phyloP scores from a whole-genome alignment of 2,888 invertebrate species.

The Catocala nupta region DNA sequence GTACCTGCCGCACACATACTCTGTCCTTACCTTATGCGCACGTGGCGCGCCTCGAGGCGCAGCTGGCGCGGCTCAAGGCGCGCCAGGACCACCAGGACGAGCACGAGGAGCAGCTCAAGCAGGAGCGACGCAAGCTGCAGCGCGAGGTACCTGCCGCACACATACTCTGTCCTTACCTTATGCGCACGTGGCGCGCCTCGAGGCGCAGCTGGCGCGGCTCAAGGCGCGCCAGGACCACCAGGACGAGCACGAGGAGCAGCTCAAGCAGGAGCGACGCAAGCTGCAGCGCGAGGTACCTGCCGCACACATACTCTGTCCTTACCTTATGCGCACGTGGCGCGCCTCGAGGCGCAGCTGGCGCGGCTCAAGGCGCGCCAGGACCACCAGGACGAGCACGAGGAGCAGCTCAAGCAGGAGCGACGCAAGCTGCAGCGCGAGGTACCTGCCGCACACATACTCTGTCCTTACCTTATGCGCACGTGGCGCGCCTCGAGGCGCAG shows the following conservation, averaged over 20 bases:
- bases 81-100: slow-evolving; percentile 77
- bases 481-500: slow-evolving; percentile 88
- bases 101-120: slow-evolving; percentile 90
- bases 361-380: slow-evolving; percentile 97
- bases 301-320: no score
- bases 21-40: no score
- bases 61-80: slow-evolving; percentile 95
- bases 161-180: no score
- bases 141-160: slow-evolving; percentile 78
- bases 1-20: no score
- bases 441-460: slow-evolving; percentile 23
- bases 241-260: slow-evolving; percentile 97
- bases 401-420: slow-evolving; percentile 97
- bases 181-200: no score
- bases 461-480: slow-evolving; percentile 95
- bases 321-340: slow-evolving; percentile 94
- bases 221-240: slow-evolving; percentile 94
- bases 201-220: slow-evolving; percentile 87
- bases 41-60: no score
- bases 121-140: slow-evolving; percentile 95
- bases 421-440: slow-evolving; percentile 98
- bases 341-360: slow-evolving; percentile 98
- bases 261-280: slow-evolving; percentile 97
- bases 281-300: slow-evolving; percentile 93
- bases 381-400: slow-evolving; percentile 97